Evolutionary conservation across 2,888 invertebrate species (phyloP).

Genomic region (Apodemia mormo): DNA sequence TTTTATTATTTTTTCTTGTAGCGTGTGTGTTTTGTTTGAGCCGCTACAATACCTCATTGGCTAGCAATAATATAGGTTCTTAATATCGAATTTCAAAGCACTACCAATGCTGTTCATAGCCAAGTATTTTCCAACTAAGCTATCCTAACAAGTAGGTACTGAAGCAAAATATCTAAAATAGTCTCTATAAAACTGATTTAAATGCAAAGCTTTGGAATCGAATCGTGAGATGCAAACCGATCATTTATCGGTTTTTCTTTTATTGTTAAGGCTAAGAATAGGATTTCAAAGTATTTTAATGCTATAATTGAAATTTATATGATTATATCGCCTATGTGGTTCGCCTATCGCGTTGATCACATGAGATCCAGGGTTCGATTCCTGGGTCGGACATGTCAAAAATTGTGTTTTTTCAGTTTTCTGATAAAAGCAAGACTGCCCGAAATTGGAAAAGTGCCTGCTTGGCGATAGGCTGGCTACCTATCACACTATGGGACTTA

Average conservation of each 20-base stretch:
- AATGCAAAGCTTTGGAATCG: conserved; percentile 44
- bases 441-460: too few species aligned
- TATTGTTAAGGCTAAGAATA: not conserved
- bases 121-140: not conserved
- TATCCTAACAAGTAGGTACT: not conserved
- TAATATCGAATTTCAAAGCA: not conserved
- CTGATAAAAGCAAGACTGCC: too few species aligned
- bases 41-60: not conserved
- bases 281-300: not conserved
- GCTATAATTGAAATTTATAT: not conserved
- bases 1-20: too few species aligned
- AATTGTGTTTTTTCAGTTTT: too few species aligned
- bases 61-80: not conserved
- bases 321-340: too few species aligned
- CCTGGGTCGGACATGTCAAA: too few species aligned
- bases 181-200: conserved; percentile 41
- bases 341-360: too few species aligned
- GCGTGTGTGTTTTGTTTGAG: too few species aligned
- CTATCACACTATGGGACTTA: too few species aligned
- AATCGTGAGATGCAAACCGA: conserved; percentile 35
- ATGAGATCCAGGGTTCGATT: too few species aligned
- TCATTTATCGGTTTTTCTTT: conserved; percentile 27
- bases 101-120: not conserved
- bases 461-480: too few species aligned
- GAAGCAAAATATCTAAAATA: conserved; percentile 33